Evolutionary conservation across 2,888 invertebrate species (phyloP).

Genomic region (Cremastinae sp.): DNA sequence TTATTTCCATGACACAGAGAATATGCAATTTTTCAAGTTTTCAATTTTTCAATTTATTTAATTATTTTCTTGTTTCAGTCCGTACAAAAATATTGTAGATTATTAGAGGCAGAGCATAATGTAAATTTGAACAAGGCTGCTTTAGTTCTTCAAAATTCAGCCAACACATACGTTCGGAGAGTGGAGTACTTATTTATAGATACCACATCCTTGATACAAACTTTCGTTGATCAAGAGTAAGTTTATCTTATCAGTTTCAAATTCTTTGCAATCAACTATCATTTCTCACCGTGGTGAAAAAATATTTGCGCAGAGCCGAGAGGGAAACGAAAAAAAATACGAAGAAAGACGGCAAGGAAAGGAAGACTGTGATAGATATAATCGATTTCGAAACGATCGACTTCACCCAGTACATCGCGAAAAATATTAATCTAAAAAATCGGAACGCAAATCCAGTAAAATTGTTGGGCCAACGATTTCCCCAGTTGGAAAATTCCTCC

Average conservation of each 20-base stretch:
- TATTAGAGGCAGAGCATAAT: constrained; percentile 67
- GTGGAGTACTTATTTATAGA: constrained; percentile 84
- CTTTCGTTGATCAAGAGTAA: constrained; percentile 72
- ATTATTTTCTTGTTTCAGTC: constrained; percentile 64
- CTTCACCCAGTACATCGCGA: constrained; percentile 67
- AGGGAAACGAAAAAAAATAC: constrained; percentile 56
- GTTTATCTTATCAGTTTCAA: constrained; percentile 34
- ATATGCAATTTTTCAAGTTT: background rate
- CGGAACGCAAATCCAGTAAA: constrained; percentile 66
- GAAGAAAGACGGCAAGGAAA: constrained; percentile 59
- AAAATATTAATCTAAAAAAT: constrained; percentile 70
- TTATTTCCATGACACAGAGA: background rate
- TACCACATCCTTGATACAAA: constrained; percentile 79
- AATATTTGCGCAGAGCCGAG: constrained; percentile 58
- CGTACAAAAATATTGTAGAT: constrained; percentile 69
- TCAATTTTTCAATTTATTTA: constrained; percentile 16
- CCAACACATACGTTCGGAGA: constrained; percentile 87
- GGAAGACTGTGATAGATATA: constrained; percentile 59
- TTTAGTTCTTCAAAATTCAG: constrained; percentile 88
- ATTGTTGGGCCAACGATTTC: constrained; percentile 72
- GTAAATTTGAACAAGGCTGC: constrained; percentile 89
- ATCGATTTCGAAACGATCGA: constrained; percentile 70
- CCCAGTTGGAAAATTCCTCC: constrained; percentile 71
- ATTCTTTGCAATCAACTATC: background rate
- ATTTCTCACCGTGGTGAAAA: constrained; percentile 10